These are phyloP conservation scores for Geotrupes spiniger DNA, from an alignment of 2,888 invertebrate species.

Conservation along the genomic window DNA sequence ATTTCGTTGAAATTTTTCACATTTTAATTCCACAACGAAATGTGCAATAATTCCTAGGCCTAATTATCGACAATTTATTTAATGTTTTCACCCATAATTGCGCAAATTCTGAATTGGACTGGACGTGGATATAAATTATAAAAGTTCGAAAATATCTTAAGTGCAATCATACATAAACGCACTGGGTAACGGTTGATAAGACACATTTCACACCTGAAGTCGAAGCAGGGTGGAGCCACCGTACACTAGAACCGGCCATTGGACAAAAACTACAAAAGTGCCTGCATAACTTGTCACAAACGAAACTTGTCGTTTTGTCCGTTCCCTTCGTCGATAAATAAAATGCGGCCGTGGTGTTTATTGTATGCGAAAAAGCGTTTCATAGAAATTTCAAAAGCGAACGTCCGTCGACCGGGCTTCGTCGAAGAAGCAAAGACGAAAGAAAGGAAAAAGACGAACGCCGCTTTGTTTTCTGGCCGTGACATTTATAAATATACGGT, in stretches of 20 bases:
- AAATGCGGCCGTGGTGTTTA: slow-evolving; percentile 29
- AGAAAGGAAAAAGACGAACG: slow-evolving; percentile 6
- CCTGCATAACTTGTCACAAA: slow-evolving; percentile 24
- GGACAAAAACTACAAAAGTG: slow-evolving; percentile 26
- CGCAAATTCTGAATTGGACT: too few species aligned
- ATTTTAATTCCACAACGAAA: too few species aligned
- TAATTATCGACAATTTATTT: too few species aligned
- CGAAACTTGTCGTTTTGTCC: slow-evolving; percentile 19
- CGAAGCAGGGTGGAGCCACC: slow-evolving; percentile 30
- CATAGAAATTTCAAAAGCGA: too few species aligned
- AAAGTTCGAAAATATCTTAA: neutral
- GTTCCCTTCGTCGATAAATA: slow-evolving; percentile 20
- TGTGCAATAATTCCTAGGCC: too few species aligned
- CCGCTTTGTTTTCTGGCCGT: slow-evolving; percentile 18
- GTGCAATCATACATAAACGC: neutral
- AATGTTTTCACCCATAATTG: too few species aligned
- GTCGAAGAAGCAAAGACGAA: slow-evolving; percentile 1
- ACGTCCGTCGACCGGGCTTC: neutral
- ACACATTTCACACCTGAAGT: slow-evolving; percentile 29
- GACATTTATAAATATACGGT: slow-evolving; percentile 26
- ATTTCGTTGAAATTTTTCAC: too few species aligned
- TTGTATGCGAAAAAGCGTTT: slow-evolving; percentile 6
- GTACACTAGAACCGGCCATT: slow-evolving; percentile 21
- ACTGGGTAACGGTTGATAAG: neutral
- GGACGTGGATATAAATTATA: too few species aligned